Percentiles rank a stretch among this genome's conserved stretches.
Evolutionary conservation across 2,113 vertebrate species (phyloP).

Genomic region (Recurvirostra avosetta): DNA sequence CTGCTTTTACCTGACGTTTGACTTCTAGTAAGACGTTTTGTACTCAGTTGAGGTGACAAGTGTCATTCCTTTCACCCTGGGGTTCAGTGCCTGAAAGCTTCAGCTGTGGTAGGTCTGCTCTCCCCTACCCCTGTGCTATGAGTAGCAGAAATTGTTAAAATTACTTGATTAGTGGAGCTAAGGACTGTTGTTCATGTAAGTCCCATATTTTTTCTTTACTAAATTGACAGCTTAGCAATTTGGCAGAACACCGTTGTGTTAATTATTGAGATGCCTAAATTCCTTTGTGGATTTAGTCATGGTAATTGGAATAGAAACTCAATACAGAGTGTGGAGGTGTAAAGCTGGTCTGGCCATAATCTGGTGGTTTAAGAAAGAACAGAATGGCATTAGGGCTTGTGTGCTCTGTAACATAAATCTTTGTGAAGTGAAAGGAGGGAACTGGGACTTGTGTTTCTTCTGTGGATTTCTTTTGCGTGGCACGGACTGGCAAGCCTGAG

Average conservation of each 20-base stretch:
- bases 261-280: conserved; percentile 33
- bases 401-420: not conserved
- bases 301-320: conserved; percentile 33
- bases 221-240: not conserved
- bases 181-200: not conserved
- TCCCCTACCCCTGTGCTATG: not conserved
- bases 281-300: conserved; percentile 32
- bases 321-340: not conserved
- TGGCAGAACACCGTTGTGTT: conserved; percentile 10
- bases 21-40: not conserved
- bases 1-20: not conserved
- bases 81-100: not conserved
- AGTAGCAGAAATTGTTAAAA: not conserved
- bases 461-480: not conserved
- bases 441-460: not conserved
- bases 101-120: fast-evolving
- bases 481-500: not conserved
- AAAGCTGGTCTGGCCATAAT: conserved; percentile 19
- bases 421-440: not conserved
- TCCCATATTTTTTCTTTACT: not conserved
- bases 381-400: not conserved
- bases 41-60: not conserved
- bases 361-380: not conserved
- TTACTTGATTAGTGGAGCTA: not conserved
- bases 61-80: not conserved